Evolutionary conservation across 1,140 invertebrate species (phyloP).

Genomic region (Lasaia peninsularis): DNA sequence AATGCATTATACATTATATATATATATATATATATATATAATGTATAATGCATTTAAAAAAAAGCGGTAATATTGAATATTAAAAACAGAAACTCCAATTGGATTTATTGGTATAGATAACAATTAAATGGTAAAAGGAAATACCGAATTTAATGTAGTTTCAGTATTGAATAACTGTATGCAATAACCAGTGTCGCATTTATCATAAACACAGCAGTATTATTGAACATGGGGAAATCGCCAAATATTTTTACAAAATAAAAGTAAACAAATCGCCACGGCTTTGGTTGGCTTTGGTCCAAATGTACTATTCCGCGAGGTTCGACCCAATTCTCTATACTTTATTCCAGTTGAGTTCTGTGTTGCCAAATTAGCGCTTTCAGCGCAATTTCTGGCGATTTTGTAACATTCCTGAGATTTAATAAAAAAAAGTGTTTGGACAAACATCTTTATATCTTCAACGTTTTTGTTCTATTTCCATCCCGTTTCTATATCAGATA

Average conservation of each 20-base stretch:
- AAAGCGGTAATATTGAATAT: too few relatives aligned
- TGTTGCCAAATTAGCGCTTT: slow-evolving; percentile 12
- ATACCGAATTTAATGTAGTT: neutral
- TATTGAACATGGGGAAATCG: slow-evolving; percentile 46
- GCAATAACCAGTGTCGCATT: slow-evolving; percentile 28
- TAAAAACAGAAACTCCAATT: too few relatives aligned
- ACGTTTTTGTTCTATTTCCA: too few relatives aligned
- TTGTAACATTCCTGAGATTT: neutral
- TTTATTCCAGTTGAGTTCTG: slow-evolving; percentile 45
- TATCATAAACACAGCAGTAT: slow-evolving; percentile 42
- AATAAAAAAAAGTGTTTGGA: too few relatives aligned
- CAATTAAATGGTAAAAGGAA: neutral
- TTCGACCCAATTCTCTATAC: slow-evolving; percentile 65
- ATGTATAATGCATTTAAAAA: too few relatives aligned
- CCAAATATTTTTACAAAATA: slow-evolving; percentile 60
- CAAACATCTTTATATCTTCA: too few relatives aligned
- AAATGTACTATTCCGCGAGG: slow-evolving; percentile 49
- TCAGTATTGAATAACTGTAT: neutral
- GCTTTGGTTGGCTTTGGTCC: slow-evolving; percentile 59
- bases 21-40: too few relatives aligned
- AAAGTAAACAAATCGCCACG: slow-evolving; percentile 53
- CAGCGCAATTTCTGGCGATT: slow-evolving; percentile 8
- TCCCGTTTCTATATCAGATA: too few relatives aligned
- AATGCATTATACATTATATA: too few relatives aligned
- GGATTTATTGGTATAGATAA: too few relatives aligned